Conservation (phyloP, 1,140 invertebrate genomes). For the Drosophila jambulina region DNA sequence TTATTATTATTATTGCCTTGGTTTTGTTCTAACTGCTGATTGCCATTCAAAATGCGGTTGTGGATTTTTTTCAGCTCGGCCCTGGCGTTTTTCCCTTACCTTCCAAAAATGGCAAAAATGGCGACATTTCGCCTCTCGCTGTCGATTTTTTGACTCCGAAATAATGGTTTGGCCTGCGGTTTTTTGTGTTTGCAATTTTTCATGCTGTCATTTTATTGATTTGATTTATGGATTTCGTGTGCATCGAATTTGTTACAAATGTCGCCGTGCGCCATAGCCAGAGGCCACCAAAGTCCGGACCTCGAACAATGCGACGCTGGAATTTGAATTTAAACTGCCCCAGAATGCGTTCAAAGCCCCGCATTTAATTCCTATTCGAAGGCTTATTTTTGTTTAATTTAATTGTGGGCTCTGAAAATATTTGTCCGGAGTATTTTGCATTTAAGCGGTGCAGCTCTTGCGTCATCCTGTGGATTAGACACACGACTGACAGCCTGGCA, state of each 20-base stretch:
- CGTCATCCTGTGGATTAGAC: conserved; percentile 18
- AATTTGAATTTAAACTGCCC: conserved; percentile 49
- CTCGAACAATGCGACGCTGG: conserved; percentile 24
- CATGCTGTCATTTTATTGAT: conserved; percentile 78
- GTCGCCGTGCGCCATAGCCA: conserved; percentile 42
- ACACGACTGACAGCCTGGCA: conserved; percentile 9
- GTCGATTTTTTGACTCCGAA: conserved; percentile 46
- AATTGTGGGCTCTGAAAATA: conserved; percentile 10
- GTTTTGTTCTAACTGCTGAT: conserved; percentile 65
- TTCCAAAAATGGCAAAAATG: conserved; percentile 35
- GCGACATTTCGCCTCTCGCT: conserved; percentile 26
- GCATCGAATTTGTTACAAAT: conserved; percentile 63
- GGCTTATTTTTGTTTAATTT: conserved; percentile 33
- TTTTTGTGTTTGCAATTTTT: conserved; percentile 75
- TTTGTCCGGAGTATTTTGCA: conserved; percentile 13
- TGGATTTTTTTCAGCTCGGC: conserved; percentile 42
- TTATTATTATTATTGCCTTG: conserved; percentile 55
- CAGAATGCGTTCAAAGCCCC: conserved; percentile 9
- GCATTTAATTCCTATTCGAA: conserved; percentile 15
- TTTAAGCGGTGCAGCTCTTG: conserved; percentile 20
- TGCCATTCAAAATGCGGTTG: conserved; percentile 62
- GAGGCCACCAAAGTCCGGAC: conserved; percentile 31
- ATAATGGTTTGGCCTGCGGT: conserved; percentile 66
- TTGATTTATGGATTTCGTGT: conserved; percentile 72
- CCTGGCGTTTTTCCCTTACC: not conserved